phyloP scores from a whole-genome alignment of 2,797 vertebrate genomes.

The Urocyon cinereoargenteus region DNA sequence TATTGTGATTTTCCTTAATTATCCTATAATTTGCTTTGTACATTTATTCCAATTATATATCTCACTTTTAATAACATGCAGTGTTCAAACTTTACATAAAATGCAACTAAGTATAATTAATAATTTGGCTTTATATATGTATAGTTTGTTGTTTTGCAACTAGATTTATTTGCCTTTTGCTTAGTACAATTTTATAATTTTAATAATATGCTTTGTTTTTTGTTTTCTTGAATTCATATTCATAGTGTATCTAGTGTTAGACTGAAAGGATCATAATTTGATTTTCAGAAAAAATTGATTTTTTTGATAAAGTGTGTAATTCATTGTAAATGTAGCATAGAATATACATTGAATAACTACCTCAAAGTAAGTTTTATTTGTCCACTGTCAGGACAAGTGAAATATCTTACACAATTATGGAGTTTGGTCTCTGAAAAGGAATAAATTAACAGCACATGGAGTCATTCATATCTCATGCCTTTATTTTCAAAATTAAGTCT shows the following conservation, averaged over 20 bases:
- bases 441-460: conserved; percentile 44
- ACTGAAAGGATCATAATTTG: conserved; percentile 31
- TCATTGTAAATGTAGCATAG: not conserved
- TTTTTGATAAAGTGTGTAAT: conserved; percentile 17
- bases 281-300: not conserved
- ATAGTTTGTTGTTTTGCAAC: not conserved
- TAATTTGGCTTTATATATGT: not conserved
- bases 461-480: conserved; percentile 1
- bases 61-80: not conserved
- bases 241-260: not conserved
- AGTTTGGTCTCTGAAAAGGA: conserved; percentile 20
- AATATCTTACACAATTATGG: not conserved
- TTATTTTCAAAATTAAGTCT: conserved; percentile 68
- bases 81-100: not conserved
- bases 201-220: not conserved
- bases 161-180: conserved; percentile 19
- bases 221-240: conserved; percentile 14
- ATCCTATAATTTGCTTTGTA: conserved; percentile 22
- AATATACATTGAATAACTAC: not conserved
- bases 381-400: not conserved
- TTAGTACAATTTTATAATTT: conserved; percentile 20
- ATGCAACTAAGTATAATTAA: not conserved
- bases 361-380: conserved; percentile 27
- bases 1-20: conserved; percentile 34
- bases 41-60: not conserved